Evolutionary conservation across 1,140 invertebrate species (phyloP), one percentile per base, ranked within the genome.

Genomic region (Popillia japonica): DNA sequence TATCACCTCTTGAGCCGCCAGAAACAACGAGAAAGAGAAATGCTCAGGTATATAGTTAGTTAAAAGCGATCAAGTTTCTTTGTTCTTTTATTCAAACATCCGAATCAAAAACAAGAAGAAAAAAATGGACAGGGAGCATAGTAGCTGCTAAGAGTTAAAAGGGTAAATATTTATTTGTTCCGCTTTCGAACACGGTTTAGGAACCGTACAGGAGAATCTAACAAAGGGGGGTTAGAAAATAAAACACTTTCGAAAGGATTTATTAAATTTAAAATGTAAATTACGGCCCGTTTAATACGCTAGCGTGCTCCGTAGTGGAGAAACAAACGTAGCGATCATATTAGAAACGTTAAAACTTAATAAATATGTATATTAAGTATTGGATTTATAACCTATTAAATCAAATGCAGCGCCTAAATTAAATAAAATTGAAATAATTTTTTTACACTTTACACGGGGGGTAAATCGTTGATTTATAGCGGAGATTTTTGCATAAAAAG

Each of bases 131-230:
- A 42, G 0, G 34, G 41, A 41, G 27, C 4, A n/a, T 44, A 68
- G 72, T 34, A 41, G 72, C 34, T 41, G 34, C 34, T 68, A 34
- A 34, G 61, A 68, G 14, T 9, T 74, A 42, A 74, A 74, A 74
- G 72, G 72, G 72, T 74, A 74, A 74, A 74, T 74, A 74, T 74
- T 74, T 74, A 74, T 74, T 74, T 44, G 72, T 41, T 74, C 61
- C 22, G 61, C 61, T 68, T 68, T 68, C 20, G 61, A 68, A 22
- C 40, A 72, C 72, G 40, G 7, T 72, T 14, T 34, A 10, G 6
- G 22, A 72, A 72, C 40, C 72, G 27, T 72, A 40, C 10, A 44
- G 64, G 27, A 22, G 6, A 10, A 68, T 27, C 22, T 68, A 68
- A 68, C 61, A 68, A 68, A 68, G 61, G 61, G 61, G 61, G 61